A percentile compares a stretch with the other conserved stretches of the same genome.
Conservation (phyloP, 1,140 invertebrate species). For the Stenopsyche tienmushanensis region DNA sequence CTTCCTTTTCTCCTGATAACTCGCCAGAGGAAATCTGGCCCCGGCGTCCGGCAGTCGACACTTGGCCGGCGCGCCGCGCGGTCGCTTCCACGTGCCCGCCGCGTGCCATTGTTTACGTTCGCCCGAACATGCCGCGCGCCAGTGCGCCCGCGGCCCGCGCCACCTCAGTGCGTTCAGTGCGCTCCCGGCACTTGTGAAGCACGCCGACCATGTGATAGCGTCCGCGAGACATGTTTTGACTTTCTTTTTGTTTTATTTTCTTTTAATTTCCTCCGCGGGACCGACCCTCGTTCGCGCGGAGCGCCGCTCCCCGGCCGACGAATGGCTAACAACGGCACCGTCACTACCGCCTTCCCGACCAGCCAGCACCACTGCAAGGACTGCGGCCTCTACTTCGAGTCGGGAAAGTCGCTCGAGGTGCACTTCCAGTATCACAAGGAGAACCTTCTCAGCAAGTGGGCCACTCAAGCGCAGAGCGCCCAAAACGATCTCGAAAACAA, state of each 20-base stretch:
- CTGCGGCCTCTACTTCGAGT: slow-evolving; percentile 72
- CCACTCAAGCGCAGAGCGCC: slow-evolving; percentile 57
- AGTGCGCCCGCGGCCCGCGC: neutral
- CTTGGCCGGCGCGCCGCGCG: slow-evolving; percentile 35
- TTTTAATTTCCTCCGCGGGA: slow-evolving; percentile 12
- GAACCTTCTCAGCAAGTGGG: slow-evolving; percentile 73
- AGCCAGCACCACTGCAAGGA: slow-evolving; percentile 68
- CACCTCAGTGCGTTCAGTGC: neutral
- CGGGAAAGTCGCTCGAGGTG: slow-evolving; percentile 71
- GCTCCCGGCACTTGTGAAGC: neutral
- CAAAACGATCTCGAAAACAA: slow-evolving; percentile 66
- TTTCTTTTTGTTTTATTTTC: slow-evolving; percentile 30
- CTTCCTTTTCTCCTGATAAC: too few relatives aligned
- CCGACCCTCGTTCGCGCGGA: too few relatives aligned
- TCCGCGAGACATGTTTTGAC: slow-evolving; percentile 18
- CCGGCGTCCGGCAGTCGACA: slow-evolving; percentile 33
- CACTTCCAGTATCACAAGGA: slow-evolving; percentile 79
- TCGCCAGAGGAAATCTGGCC: slow-evolving; percentile 27
- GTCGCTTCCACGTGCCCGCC: slow-evolving; percentile 12
- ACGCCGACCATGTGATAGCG: slow-evolving; percentile 4
- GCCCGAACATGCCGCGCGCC: neutral
- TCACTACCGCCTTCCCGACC: slow-evolving; percentile 52
- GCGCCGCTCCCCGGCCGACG: slow-evolving; percentile 6
- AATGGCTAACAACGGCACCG: slow-evolving; percentile 58
- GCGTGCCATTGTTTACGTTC: neutral